Evolutionary conservation across 2,113 vertebrate species (phyloP).

Genomic region (Atractosteus spatula): DNA sequence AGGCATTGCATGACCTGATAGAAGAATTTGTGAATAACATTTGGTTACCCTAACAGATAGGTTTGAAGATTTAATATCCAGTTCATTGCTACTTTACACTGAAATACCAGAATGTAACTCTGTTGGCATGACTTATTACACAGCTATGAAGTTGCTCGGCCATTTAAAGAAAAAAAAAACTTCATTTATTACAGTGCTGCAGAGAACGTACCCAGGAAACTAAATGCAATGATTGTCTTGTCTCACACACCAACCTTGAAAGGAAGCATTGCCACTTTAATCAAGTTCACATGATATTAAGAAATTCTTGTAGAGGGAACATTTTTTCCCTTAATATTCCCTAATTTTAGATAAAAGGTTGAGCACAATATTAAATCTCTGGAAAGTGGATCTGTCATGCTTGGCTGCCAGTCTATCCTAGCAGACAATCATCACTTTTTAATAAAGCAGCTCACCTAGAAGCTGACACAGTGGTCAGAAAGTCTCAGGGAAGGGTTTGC

Average conservation of each 20-base stretch:
- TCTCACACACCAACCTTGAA: background rate
- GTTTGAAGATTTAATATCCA: no score
- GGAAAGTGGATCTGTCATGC: slow-evolving; percentile 12
- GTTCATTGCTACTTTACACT: no score
- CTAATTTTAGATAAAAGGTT: slow-evolving; percentile 21
- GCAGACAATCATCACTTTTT: slow-evolving; percentile 24
- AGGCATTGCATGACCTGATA: background rate
- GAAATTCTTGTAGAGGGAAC: slow-evolving; percentile 18
- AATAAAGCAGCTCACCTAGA: slow-evolving; percentile 30
- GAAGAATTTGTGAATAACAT: no score
- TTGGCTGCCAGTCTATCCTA: slow-evolving; percentile 13
- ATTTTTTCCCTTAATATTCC: slow-evolving; percentile 1
- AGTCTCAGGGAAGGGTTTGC: background rate
- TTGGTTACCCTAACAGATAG: no score
- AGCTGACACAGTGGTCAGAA: slow-evolving; percentile 6
- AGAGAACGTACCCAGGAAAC: background rate
- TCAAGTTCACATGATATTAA: slow-evolving; percentile 18
- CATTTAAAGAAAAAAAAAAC: no score
- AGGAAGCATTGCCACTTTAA: slow-evolving; percentile 2
- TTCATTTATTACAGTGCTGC: background rate
- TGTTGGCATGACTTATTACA: background rate
- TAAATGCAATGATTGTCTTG: background rate
- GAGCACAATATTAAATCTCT: background rate
- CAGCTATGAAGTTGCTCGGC: background rate
- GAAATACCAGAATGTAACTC: no score